Percentiles rank a stretch among this genome's conserved stretches.
Conservation (phyloP, 1,140 invertebrate species). For the Pogonus chalceus region DNA sequence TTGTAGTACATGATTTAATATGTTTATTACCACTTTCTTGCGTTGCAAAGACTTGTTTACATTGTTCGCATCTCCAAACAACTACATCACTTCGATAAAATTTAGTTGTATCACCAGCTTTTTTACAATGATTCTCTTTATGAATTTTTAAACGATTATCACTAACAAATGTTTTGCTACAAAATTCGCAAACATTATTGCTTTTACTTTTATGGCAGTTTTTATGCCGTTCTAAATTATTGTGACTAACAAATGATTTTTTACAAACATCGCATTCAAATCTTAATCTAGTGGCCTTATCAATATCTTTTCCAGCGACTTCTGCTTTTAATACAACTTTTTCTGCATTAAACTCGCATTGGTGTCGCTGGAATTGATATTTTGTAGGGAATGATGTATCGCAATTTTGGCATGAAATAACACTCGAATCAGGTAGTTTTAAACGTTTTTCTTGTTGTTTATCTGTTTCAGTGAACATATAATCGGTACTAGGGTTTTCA, state of each 20-base stretch:
- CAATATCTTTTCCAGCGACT: slow-evolving; percentile 20
- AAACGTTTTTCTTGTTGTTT: slow-evolving; percentile 2
- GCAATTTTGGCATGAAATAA: slow-evolving; percentile 33
- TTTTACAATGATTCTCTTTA: slow-evolving; percentile 35
- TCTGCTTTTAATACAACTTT: slow-evolving; percentile 30
- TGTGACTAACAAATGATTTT: slow-evolving; percentile 31
- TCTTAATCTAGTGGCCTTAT: slow-evolving; percentile 23
- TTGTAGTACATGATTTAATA: slow-evolving; percentile 21
- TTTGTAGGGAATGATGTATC: slow-evolving; percentile 34
- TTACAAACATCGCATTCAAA: slow-evolving; percentile 28
- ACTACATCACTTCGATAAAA: slow-evolving; percentile 33
- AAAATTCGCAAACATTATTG: slow-evolving; percentile 30
- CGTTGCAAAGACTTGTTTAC: slow-evolving; percentile 31
- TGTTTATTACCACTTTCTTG: slow-evolving; percentile 21
- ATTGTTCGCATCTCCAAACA: slow-evolving; percentile 32
- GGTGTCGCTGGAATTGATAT: slow-evolving; percentile 34
- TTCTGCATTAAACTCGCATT: slow-evolving; percentile 32
- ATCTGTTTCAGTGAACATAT: slow-evolving; percentile 1
- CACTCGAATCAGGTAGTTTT: slow-evolving; percentile 18
- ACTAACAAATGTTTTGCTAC: slow-evolving; percentile 32
- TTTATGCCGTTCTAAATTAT: slow-evolving; percentile 30
- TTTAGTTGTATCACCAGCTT: slow-evolving; percentile 30
- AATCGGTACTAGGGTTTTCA: not conserved
- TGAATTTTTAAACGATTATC: slow-evolving; percentile 32
- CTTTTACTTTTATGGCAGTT: slow-evolving; percentile 25